Base-by-base conservation (phyloP, 64 coral and sea anemone species). In the Astreopora myriophthalma region DNA sequence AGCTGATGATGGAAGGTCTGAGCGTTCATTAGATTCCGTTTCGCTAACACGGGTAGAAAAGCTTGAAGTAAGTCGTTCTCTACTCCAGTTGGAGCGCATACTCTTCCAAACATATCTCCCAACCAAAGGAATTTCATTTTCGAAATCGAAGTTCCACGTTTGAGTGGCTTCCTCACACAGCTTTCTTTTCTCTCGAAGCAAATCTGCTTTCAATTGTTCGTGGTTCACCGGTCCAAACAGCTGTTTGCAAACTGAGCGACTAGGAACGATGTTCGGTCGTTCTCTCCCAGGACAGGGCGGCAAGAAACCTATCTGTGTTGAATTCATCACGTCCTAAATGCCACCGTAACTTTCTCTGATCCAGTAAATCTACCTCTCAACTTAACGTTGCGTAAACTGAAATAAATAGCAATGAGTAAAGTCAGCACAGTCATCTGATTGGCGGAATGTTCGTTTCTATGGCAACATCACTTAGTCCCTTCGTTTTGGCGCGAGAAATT, bases 61-160 rank as follows among this genome's bases (percentile, higher is more conserved):
- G 24, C 79, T 62, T 34, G 79, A 64, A 33, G 19, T 9, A 20
- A 30, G 1, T 65, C 20, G 35, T 12, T 38, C 79, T 23, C 33
- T 64, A 1, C 20, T 36, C 31, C 37, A 36, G 9, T 14, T 57
- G 8, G 33, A 34, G 20, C 10, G 38, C 22, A 65, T 11, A 89
- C 76, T 94, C 4, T 84, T 51, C 92, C 92, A 94, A 16, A 42
- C 7, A 60, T 84, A 94, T 33, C 57, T 55, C 31, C 92, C 92
- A 38, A 83, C 48, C 46, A 89, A 88, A 23, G 92, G 92, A 62
- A 48, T 58, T 29, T 12, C 64, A 22, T 73, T 89, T n/a, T 89
- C 92, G 37, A 94, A 94, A 85, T 94, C 92, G 71, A 94, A 94
- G 78, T 94, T 94, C 92, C 92, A 94, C 40, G 8, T 34, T n/a